phyloP scores from a whole-genome alignment of 2,113 vertebrate species.

The Deroptyus accipitrinus region DNA sequence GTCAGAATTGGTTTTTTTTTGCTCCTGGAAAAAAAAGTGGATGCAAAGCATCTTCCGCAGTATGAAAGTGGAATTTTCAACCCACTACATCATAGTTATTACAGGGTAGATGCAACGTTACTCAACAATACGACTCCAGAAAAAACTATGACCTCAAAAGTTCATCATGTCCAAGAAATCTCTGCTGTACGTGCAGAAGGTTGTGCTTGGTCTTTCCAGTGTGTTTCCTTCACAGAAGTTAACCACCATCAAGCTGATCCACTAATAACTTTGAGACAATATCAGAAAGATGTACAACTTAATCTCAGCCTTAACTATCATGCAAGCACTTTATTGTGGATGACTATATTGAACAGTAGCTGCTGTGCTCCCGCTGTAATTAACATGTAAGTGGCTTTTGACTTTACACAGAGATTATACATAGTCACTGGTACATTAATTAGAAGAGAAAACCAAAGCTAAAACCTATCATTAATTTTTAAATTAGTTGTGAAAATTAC shows the following conservation, averaged over 20 bases:
- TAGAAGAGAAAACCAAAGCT: constrained; percentile 5
- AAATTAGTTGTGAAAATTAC: constrained; percentile 31
- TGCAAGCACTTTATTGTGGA: not conserved
- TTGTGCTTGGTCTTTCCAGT: not conserved
- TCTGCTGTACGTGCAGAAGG: not conserved
- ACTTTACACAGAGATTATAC: not conserved
- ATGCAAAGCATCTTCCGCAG: not conserved
- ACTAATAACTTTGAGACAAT: not conserved
- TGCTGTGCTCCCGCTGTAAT: not conserved
- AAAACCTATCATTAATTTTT: constrained; percentile 17
- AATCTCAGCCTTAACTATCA: not conserved
- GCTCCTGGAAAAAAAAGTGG: not conserved
- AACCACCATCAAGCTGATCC: not conserved
- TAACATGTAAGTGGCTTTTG: constrained; percentile 5
- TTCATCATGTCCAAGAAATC: not conserved
- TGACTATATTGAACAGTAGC: not conserved
- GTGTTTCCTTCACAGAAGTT: not conserved
- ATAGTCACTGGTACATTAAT: not conserved
- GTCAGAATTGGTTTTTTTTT: not conserved
- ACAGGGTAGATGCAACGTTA: not conserved
- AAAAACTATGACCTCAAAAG: not conserved
- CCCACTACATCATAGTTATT: not conserved
- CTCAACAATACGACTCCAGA: not conserved
- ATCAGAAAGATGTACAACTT: not conserved
- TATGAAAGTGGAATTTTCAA: not conserved